Base-by-base conservation (phyloP, 2,797 vertebrate species). In the Merluccius polli region DNA sequence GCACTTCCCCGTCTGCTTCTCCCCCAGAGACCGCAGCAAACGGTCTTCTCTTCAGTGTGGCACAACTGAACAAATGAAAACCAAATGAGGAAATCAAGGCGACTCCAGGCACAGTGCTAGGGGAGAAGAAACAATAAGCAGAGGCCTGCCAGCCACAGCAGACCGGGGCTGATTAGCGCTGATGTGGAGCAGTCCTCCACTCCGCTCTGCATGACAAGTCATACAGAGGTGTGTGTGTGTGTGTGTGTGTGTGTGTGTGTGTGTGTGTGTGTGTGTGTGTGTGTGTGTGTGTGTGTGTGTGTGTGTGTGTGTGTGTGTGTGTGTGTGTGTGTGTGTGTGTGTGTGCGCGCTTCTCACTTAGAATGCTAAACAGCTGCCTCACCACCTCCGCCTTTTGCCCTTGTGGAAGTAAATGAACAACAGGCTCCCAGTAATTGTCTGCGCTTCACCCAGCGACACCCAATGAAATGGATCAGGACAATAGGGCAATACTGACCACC, bases 401-500 rank as follows among this genome's bases (percentile, higher is more conserved):
- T 86, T 88, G 89, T 90, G 87, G 86, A 88, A 93, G 88, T 88
- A 88, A 90, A 92, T 90, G 88, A 91, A 90, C 87, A 91, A 89
- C 90, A 89, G 87, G 86, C 87, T 86, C 83, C 77, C 75, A 80
- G 87, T 91, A 92, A 92, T 91, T 87, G 87, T 92, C 84, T 89
- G 84, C 7, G 87, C 86, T 77, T 91, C 82, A 80, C 83, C 83
- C 77, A 82, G 78, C 73, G 78, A 76, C 78, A 77, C 74, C 79
- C 85, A 86, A 77, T 85, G 86, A 85, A 87, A 82, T 75, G 15
- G 83, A 86, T 73, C 75, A 88, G 80, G 84, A 85, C 82, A 84
- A 86, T 83, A 79, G 81, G 67, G 30, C 67, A 31, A 18, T 3
- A 21, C 30, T 32, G 67, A 31, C 27, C 67, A 31, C 7, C 7